Evolutionary conservation across 2,888 invertebrate species (phyloP), one percentile per base, ranked within the genome.

Genomic region (Mesodorylaimus sp.): DNA sequence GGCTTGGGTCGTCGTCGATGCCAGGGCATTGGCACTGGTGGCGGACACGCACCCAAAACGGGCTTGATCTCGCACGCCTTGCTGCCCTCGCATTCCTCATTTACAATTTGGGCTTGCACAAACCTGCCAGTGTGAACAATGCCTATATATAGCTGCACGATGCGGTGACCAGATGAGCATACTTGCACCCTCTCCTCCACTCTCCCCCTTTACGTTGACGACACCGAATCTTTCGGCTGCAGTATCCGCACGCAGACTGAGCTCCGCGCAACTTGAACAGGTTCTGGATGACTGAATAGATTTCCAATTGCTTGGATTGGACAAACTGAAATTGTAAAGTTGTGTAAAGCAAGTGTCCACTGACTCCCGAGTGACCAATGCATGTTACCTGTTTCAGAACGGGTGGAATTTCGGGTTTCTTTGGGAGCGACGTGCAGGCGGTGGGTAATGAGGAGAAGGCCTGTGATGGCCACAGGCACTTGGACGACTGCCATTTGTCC

Each of bases 231-330:
- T 41, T 37, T 23, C 23, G 38, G 26, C 48, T 44, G 39, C 44
- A 43, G 27, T 55, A 54, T 37, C 50, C 55, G 47, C 53, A 56
- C 23, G 37, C 23, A 10, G 21, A 19, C 23, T 36, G 21, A 3
- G 16, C 24, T 16, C 47, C 47, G 3, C 47, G 47, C 2, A 5
- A 3, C 24, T 47, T 13, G 37, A 36, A 37, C 19, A 36, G 16
- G 23, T 5, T 3, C 23, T 23, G 38, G 5, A 47, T 5, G 3
- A 32, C 19, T 5, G 21, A 23, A 38, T 38, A 23, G 16, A 47
- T 36, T 24, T 36, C 36, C 23, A 24, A 19, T 13, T 10, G 16
- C 24, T 47, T 47, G 19, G 36, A n/a, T 3, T 36, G 24, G 16
- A 19, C 13, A 24, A 13, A 47, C 47, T 47, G 38, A 45, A 45